Percentiles rank a stretch among this genome's conserved stretches.
Conservation (phyloP, 1,140 invertebrate species). For the Agrypnia vestita region DNA sequence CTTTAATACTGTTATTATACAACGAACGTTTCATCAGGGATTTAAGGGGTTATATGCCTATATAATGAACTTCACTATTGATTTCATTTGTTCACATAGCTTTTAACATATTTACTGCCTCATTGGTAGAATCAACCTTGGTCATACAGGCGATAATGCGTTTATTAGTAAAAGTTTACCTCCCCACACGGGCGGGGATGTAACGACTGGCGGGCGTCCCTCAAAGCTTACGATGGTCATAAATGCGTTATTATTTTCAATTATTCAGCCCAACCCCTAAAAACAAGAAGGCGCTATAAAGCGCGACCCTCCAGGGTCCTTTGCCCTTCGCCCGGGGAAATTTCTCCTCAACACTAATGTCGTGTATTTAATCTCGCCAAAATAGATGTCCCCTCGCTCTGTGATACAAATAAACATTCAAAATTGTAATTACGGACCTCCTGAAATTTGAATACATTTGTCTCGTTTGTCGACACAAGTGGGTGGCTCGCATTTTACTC, state of each 20-base stretch:
- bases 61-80: too few species aligned
- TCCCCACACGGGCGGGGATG: not conserved
- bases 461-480: conserved; percentile 20
- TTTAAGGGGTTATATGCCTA: too few species aligned
- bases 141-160: not conserved
- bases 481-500: not conserved
- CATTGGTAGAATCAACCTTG: not conserved
- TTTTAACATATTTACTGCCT: too few species aligned
- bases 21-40: too few species aligned
- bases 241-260: conserved; percentile 43
- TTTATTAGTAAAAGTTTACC: not conserved
- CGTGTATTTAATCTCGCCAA: conserved; percentile 31
- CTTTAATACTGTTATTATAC: too few species aligned
- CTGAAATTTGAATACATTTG: conserved; percentile 34
- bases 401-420: conserved; percentile 33
- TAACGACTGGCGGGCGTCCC: not conserved
- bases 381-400: conserved; percentile 26
- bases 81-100: too few species aligned
- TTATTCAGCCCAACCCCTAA: conserved; percentile 14
- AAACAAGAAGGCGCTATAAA: conserved; percentile 27
- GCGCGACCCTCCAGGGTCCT: not conserved
- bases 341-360: conserved; percentile 24
- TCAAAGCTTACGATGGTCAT: not conserved
- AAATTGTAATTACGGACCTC: conserved; percentile 6
- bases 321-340: not conserved